Base-by-base conservation (phyloP, 2,888 invertebrate genomes). In the Operophtera brumata region DNA sequence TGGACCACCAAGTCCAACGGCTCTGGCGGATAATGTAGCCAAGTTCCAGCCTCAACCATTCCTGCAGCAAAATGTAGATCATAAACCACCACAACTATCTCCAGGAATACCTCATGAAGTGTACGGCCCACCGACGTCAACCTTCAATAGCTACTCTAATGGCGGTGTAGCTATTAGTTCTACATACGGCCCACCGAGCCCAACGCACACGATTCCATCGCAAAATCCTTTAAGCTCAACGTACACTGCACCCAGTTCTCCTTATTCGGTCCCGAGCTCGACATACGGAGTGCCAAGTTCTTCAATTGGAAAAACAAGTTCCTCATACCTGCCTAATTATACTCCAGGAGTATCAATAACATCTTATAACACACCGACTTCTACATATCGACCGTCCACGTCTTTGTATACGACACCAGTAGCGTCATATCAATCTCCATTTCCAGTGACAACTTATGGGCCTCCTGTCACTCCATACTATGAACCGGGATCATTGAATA, bases 1-100 rank as follows among this genome's bases (percentile, higher is more conserved):
- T 53, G 87, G 88, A 10, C 82, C 86, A 5, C 87, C 88, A 1
- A 86, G 84, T 70, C 83, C 84, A 6, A 88, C 86, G 30, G 81
- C 83, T 36, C 73, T 76, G 43, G 65, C 76, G 5, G 73, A 79
- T 54, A 80, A 79, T 54, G 50, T 66, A n/a, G 63, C 64, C 2
- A 75, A 80, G 45, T 80, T 73, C 54, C 65, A 73, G 30, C 76
- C 84, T 2, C 77, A 83, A 51, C 64, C 77, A 7, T 83, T 80
- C 47, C 73, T 76, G 45, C 58, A 66, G 47, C 68, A 71, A 47
- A 69, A 59, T 57, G 69, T 73, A 57, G 66, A 76, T 40, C 69
- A 67, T 49, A 66, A 61, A 43, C 63, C 71, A 6, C 70, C 74
- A 13, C 77, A 77, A 47, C 53, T 78, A 14, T 66, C 70, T 11